Evolutionary conservation across 2,888 invertebrate genomes (phyloP).

Genomic region (Abrostola tripartita): DNA sequence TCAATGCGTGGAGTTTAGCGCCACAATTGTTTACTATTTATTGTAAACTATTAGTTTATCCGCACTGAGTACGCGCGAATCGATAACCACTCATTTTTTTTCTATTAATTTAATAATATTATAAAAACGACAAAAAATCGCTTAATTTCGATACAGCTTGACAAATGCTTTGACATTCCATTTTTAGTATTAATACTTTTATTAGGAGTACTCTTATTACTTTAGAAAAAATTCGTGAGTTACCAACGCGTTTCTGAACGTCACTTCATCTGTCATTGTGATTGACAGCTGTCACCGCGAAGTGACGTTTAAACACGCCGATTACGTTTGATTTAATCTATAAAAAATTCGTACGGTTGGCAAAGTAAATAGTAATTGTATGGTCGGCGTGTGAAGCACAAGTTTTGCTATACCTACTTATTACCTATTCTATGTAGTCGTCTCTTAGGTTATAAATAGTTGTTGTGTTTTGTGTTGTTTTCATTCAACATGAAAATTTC

Average conservation of each 20-base stretch:
- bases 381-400: conserved; percentile 75
- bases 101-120: conserved; percentile 53
- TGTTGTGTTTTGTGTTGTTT: conserved; percentile 85
- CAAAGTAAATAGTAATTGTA: conserved; percentile 57
- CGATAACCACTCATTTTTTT: conserved; percentile 59
- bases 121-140: conserved; percentile 58
- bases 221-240: conserved; percentile 82
- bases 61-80: conserved; percentile 64
- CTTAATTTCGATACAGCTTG: conserved; percentile 72
- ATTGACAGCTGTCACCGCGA: conserved; percentile 48
- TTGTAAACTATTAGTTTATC: conserved; percentile 82
- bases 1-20: conserved; percentile 61
- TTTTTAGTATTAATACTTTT: conserved; percentile 79
- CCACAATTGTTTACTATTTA: conserved; percentile 81
- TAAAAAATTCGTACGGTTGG: conserved; percentile 65
- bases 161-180: conserved; percentile 78
- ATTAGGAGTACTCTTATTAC: conserved; percentile 75
- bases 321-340: conserved; percentile 61
- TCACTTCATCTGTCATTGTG: conserved; percentile 51
- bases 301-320: conserved; percentile 53
- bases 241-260: conserved; percentile 68
- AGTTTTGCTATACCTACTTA: conserved; percentile 77
- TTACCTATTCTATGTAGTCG: conserved; percentile 64
- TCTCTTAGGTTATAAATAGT: conserved; percentile 80
- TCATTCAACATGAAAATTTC: conserved; percentile 72